phyloP scores from a whole-genome alignment of 2,888 invertebrate species.

The Capitulum mitella region DNA sequence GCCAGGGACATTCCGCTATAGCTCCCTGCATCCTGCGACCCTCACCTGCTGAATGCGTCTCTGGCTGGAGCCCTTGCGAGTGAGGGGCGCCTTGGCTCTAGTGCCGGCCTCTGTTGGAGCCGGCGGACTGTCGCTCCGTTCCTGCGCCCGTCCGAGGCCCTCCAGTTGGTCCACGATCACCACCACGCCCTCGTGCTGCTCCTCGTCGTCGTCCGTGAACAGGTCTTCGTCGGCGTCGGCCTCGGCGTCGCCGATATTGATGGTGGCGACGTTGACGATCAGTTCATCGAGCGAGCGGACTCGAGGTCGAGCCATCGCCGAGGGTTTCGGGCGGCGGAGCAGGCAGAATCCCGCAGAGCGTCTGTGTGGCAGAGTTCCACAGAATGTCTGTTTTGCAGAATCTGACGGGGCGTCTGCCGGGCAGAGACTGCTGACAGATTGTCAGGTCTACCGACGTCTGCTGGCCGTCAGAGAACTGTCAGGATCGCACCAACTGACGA shows the following conservation, averaged over 20 bases:
- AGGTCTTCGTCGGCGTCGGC: not conserved
- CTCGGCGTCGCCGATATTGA: slow-evolving; percentile 2
- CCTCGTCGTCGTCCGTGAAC: not conserved
- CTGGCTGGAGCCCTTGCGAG: not conserved
- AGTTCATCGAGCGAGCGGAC: not conserved
- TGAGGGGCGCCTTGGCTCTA: not conserved
- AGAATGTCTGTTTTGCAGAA: too few species aligned
- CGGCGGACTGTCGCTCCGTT: not conserved
- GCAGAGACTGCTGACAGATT: too few species aligned
- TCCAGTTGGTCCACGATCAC: not conserved
- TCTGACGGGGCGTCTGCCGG: too few species aligned
- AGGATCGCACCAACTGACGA: too few species aligned
- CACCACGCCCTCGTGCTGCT: not conserved
- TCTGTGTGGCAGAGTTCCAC: too few species aligned
- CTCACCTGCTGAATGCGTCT: slow-evolving; percentile 10
- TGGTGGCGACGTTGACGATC: slow-evolving; percentile 14
- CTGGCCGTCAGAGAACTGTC: too few species aligned
- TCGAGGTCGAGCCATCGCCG: not conserved
- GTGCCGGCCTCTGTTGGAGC: not conserved
- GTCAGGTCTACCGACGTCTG: too few species aligned
- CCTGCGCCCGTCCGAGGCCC: not conserved
- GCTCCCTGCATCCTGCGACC: too few species aligned
- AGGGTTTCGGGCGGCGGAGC: too few species aligned
- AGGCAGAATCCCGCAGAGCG: too few species aligned
- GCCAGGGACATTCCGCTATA: too few species aligned